Conservation (phyloP, 2,797 vertebrate genomes). For the Girardinus metallicus region DNA sequence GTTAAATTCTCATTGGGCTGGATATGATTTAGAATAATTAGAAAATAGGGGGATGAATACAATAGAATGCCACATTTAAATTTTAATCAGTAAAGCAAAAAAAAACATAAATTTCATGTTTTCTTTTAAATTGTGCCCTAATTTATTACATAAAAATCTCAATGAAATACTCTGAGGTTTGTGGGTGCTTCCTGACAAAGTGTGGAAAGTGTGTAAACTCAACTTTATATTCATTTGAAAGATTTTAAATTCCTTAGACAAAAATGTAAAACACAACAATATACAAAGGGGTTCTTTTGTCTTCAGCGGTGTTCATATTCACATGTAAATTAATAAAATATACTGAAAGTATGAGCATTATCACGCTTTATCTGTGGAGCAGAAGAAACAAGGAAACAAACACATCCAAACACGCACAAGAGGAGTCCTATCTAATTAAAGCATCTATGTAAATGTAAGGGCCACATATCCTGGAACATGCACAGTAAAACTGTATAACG, state of each 20-base stretch:
- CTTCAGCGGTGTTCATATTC: not conserved
- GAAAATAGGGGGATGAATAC: not conserved
- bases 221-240: not conserved
- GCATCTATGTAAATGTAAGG: not conserved
- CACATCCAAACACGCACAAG: not conserved
- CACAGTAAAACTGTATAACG: constrained; percentile 5
- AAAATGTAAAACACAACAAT: not conserved
- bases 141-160: not conserved
- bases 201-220: not conserved
- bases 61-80: not conserved
- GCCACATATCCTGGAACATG: not conserved
- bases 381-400: not conserved
- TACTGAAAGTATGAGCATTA: not conserved
- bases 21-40: not conserved
- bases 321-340: not conserved
- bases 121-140: not conserved
- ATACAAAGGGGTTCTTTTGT: not conserved
- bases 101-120: no score
- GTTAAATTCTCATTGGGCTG: not conserved
- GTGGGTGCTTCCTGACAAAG: not conserved
- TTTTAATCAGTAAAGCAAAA: not conserved
- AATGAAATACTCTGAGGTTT: not conserved
- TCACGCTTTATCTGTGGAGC: not conserved
- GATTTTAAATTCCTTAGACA: not conserved
- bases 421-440: not conserved